phyloP scores from a whole-genome alignment of 2,888 invertebrate genomes.

The Dicyrtoma fusca region DNA sequence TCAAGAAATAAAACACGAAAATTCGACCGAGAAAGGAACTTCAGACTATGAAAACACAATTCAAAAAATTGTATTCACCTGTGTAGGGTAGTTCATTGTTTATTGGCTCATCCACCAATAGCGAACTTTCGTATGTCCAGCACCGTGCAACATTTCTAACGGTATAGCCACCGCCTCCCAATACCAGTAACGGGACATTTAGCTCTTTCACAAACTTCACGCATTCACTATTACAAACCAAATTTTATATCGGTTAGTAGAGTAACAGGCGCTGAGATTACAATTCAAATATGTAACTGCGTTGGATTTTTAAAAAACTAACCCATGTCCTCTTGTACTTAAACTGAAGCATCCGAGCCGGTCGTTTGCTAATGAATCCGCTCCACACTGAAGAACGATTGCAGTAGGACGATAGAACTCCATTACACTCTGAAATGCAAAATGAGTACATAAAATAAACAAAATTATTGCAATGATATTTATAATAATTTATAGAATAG shows the following conservation, averaged over 20 bases:
- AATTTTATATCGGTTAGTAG: too few species aligned
- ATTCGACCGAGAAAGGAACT: background rate
- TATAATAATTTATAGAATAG: too few species aligned
- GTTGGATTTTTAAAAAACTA: slow-evolving; percentile 38
- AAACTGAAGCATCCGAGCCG: slow-evolving; percentile 94
- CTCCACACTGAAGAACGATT: slow-evolving; percentile 97
- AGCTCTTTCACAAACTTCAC: slow-evolving; percentile 93
- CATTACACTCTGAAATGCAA: slow-evolving; percentile 80
- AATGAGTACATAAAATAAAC: too few species aligned
- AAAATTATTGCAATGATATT: background rate
- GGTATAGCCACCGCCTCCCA: slow-evolving; percentile 76
- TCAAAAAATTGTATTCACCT: slow-evolving; percentile 57
- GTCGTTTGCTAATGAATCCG: slow-evolving; percentile 96
- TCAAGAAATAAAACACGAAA: background rate
- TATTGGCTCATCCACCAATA: slow-evolving; percentile 89
- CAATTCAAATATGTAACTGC: background rate
- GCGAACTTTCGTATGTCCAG: slow-evolving; percentile 98
- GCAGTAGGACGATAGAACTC: slow-evolving; percentile 95
- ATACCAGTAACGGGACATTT: slow-evolving; percentile 87
- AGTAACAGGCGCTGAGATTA: too few species aligned
- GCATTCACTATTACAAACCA: slow-evolving; percentile 87
- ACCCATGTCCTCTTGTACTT: slow-evolving; percentile 91
- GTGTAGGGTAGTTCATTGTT: slow-evolving; percentile 94
- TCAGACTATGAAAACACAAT: background rate
- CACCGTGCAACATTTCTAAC: slow-evolving; percentile 91